Percentiles rank a stretch among this genome's conserved stretches.
Conservation (phyloP, 1,140 invertebrate genomes). For the Bombus terrestris region DNA sequence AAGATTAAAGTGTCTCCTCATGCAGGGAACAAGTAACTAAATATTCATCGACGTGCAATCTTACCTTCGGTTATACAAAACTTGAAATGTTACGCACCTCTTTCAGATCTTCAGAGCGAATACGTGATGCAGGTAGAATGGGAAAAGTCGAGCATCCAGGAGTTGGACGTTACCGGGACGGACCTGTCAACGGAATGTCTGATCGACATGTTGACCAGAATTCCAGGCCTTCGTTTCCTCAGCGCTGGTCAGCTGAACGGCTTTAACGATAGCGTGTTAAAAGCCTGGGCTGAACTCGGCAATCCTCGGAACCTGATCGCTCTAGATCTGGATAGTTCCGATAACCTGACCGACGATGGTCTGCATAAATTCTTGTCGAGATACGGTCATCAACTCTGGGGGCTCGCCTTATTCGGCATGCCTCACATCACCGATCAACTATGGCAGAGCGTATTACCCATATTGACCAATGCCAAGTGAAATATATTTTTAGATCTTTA, state of each 20-base stretch:
- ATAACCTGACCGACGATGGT: slow-evolving; percentile 96
- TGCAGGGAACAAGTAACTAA: slow-evolving; percentile 95
- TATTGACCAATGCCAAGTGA: slow-evolving; percentile 95
- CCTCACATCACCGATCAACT: slow-evolving; percentile 98
- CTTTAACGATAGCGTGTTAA: slow-evolving; percentile 96
- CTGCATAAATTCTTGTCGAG: slow-evolving; percentile 95
- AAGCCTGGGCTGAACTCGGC: slow-evolving; percentile 94
- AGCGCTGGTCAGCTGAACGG: slow-evolving; percentile 98
- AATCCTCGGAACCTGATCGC: slow-evolving; percentile 93
- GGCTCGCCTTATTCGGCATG: slow-evolving; percentile 96
- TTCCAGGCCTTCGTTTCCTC: slow-evolving; percentile 94
- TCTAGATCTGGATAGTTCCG: slow-evolving; percentile 96
- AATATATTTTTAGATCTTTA: slow-evolving; percentile 36
- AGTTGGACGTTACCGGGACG: slow-evolving; percentile 98
- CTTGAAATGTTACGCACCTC: not conserved
- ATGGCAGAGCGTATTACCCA: slow-evolving; percentile 95
- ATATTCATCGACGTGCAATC: not conserved
- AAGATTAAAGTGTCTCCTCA: slow-evolving; percentile 94
- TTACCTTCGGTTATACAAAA: no score
- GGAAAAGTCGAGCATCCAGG: slow-evolving; percentile 97
- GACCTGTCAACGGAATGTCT: slow-evolving; percentile 97
- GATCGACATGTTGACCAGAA: slow-evolving; percentile 94
- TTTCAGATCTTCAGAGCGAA: slow-evolving; percentile 92
- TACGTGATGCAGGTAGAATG: slow-evolving; percentile 97
- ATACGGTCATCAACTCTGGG: slow-evolving; percentile 94